These are phyloP conservation scores for Clarias batrachus DNA, from an alignment of 2,113 vertebrate species.

Conservation along the genomic window DNA sequence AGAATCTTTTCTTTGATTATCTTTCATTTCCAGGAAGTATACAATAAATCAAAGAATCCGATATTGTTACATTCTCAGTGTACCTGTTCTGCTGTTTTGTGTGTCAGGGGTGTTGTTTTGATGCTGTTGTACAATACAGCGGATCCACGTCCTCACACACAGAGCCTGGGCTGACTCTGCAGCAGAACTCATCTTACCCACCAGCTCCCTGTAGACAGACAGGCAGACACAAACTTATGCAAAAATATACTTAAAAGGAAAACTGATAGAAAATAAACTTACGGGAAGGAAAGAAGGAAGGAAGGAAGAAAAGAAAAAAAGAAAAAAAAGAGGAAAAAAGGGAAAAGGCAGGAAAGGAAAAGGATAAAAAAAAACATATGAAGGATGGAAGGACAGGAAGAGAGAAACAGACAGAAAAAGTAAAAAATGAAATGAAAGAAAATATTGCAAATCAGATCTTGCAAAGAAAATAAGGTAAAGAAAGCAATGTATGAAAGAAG, in stretches of 20 bases:
- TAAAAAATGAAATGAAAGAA: neutral
- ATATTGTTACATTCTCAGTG: no score
- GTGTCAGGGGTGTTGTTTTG: slow-evolving; percentile 74
- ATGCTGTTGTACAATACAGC: slow-evolving; percentile 91
- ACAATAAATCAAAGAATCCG: neutral
- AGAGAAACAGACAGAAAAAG: neutral
- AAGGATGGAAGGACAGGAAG: neutral
- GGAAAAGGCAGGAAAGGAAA: neutral
- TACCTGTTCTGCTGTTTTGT: slow-evolving; percentile 69
- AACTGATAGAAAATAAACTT: neutral
- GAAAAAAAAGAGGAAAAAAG: neutral
- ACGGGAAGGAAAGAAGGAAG: neutral
- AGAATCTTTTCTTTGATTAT: no score
- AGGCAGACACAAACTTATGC: neutral
- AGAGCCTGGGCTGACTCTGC: slow-evolving; percentile 79
- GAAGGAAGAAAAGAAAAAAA: neutral
- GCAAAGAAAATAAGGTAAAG: neutral
- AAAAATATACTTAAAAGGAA: neutral
- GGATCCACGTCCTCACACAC: slow-evolving; percentile 89
- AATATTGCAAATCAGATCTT: no score
- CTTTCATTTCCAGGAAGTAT: no score
- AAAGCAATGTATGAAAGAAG: neutral
- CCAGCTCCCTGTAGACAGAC: slow-evolving; percentile 71
- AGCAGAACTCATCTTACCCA: slow-evolving; percentile 70
- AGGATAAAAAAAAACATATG: no score